Conservation (phyloP, 2,113 vertebrate genomes). For the Psilopsiagon aurifrons region DNA sequence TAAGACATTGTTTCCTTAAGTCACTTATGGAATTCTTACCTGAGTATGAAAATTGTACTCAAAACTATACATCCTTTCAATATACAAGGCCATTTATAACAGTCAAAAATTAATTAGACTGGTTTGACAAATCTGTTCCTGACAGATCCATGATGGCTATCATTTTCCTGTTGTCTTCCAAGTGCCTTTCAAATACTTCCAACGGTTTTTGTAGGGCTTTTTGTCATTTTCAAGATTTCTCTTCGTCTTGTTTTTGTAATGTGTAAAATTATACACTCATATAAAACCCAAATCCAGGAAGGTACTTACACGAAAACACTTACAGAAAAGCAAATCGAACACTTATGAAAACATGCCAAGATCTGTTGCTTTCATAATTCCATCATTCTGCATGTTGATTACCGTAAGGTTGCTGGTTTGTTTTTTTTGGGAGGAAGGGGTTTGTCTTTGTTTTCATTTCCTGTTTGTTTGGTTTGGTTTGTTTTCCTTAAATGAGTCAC, state of each 20-base stretch:
- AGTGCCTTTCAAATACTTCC: neutral
- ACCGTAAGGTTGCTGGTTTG: neutral
- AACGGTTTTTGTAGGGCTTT: neutral
- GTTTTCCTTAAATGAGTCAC: neutral
- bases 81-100: neutral
- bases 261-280: neutral
- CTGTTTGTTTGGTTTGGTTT: neutral
- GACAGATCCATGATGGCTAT: neutral
- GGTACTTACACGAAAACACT: neutral
- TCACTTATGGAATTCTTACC: neutral
- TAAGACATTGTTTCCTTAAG: neutral
- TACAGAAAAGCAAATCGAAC: neutral
- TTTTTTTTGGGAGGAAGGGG: accelerated
- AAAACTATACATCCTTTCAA: neutral
- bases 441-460: neutral
- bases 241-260: neutral
- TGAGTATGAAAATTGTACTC: neutral
- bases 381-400: neutral
- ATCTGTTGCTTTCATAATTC: neutral
- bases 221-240: neutral
- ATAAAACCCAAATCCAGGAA: neutral
- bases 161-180: neutral
- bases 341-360: neutral
- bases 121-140: neutral
- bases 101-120: neutral